phyloP scores from a whole-genome alignment of 2,797 vertebrate species.

The Lithobates sylvaticus region DNA sequence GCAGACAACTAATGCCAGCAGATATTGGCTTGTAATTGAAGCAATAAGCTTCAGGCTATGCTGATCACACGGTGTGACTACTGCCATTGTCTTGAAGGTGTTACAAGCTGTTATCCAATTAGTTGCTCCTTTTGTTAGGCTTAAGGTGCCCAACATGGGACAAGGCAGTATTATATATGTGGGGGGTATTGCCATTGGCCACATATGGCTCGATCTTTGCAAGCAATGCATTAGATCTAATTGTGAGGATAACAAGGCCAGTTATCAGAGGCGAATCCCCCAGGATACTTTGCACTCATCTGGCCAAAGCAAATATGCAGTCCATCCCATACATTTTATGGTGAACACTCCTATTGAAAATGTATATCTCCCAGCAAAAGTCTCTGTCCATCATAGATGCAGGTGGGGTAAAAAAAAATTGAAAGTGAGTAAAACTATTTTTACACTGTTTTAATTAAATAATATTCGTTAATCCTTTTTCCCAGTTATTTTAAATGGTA shows the following conservation, averaged over 20 bases:
- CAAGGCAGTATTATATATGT: not conserved
- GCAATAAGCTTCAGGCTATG: not conserved
- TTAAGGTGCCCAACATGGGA: not conserved
- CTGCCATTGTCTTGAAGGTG: conserved; percentile 4
- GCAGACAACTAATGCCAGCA: not conserved
- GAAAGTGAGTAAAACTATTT: too few relatives aligned
- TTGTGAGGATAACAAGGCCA: not conserved
- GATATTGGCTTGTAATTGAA: conserved; percentile 10
- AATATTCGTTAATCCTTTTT: too few relatives aligned
- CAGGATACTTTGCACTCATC: too few relatives aligned
- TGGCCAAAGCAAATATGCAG: too few relatives aligned
- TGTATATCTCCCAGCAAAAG: too few relatives aligned
- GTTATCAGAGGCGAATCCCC: too few relatives aligned
- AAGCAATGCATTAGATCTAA: not conserved
- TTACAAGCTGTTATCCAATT: conserved; percentile 19
- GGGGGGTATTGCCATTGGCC: not conserved
- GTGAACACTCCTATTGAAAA: too few relatives aligned
- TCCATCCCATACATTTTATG: too few relatives aligned
- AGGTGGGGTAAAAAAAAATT: too few relatives aligned
- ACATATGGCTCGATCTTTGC: not conserved
- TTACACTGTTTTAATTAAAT: too few relatives aligned
- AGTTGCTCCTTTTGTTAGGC: conserved; percentile 1
- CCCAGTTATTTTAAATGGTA: too few relatives aligned
- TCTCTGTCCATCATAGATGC: too few relatives aligned
- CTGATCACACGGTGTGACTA: conserved; percentile 15